Conservation (phyloP, 2,888 invertebrate species). For the Sinotaia quadrata region DNA sequence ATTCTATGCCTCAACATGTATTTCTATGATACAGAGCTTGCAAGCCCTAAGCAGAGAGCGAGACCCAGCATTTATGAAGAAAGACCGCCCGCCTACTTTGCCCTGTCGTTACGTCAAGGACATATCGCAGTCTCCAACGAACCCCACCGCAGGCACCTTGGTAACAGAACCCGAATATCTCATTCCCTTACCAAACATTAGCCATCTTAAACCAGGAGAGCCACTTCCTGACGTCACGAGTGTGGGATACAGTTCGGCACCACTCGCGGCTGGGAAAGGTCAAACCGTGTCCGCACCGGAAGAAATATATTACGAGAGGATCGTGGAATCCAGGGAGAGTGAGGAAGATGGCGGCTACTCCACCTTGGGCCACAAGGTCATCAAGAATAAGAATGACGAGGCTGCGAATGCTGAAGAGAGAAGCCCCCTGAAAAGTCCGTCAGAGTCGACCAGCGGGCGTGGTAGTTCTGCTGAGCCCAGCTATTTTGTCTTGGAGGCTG, state of each 20-base stretch:
- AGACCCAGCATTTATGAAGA: too few relatives aligned
- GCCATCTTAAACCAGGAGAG: neutral
- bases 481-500: conserved; percentile 1
- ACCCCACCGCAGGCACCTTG: neutral
- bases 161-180: neutral
- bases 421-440: neutral
- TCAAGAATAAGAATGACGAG: too few relatives aligned
- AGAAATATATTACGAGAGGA: neutral
- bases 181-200: neutral
- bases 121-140: neutral
- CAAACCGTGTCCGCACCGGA: neutral
- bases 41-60: too few relatives aligned
- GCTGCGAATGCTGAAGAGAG: neutral
- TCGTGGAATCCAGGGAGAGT: neutral
- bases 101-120: neutral
- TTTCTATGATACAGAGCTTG: too few relatives aligned
- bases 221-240: neutral
- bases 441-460: neutral
- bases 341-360: conserved; percentile 11
- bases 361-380: neutral
- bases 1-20: too few relatives aligned
- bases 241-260: neutral
- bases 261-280: neutral
- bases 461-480: neutral
- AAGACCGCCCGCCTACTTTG: neutral